A percentile compares a stretch with the other conserved stretches of the same genome.
These are phyloP conservation scores for Tipula helvola DNA, from an alignment of 2,888 invertebrate genomes.

Conservation along the genomic window DNA sequence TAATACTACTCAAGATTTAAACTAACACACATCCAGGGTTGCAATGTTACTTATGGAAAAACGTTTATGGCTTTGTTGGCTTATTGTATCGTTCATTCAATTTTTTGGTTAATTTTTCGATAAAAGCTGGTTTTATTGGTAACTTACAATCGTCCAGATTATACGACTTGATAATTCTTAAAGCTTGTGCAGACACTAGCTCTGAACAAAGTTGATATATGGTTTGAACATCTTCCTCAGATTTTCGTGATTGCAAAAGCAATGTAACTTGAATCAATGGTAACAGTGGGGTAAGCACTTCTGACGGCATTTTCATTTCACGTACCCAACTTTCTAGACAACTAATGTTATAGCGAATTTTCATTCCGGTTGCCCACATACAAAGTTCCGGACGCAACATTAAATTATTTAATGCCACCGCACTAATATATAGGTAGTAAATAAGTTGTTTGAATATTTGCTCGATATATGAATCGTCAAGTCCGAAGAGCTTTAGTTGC, in stretches of 20 bases:
- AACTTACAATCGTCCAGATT: slow-evolving; percentile 34
- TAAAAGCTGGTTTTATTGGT: slow-evolving; percentile 29
- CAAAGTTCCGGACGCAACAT: slow-evolving; percentile 90
- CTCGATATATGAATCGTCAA: slow-evolving; percentile 67
- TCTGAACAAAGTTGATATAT: slow-evolving; percentile 90
- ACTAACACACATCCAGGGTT: too few species aligned
- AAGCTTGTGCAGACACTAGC: slow-evolving; percentile 77
- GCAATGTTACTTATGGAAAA: too few species aligned
- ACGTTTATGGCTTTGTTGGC: too few species aligned
- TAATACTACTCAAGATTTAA: too few species aligned
- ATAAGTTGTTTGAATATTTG: slow-evolving; percentile 82
- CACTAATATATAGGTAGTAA: slow-evolving; percentile 91
- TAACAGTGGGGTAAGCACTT: slow-evolving; percentile 62
- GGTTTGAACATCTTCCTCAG: slow-evolving; percentile 81
- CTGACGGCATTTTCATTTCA: slow-evolving; percentile 53
- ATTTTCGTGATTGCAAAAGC: slow-evolving; percentile 85
- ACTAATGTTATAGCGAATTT: slow-evolving; percentile 87
- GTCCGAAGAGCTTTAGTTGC: slow-evolving; percentile 55
- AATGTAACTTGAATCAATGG: slow-evolving; percentile 95
- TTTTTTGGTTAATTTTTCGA: slow-evolving; percentile 30
- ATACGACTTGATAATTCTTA: slow-evolving; percentile 43
- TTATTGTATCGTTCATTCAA: slow-evolving; percentile 25
- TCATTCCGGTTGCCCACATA: slow-evolving; percentile 96
- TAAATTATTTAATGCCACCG: slow-evolving; percentile 86
- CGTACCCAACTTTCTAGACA: slow-evolving; percentile 91